These are phyloP conservation scores for Drepana falcataria DNA, from an alignment of 2,888 invertebrate genomes.

Conservation along the genomic window DNA sequence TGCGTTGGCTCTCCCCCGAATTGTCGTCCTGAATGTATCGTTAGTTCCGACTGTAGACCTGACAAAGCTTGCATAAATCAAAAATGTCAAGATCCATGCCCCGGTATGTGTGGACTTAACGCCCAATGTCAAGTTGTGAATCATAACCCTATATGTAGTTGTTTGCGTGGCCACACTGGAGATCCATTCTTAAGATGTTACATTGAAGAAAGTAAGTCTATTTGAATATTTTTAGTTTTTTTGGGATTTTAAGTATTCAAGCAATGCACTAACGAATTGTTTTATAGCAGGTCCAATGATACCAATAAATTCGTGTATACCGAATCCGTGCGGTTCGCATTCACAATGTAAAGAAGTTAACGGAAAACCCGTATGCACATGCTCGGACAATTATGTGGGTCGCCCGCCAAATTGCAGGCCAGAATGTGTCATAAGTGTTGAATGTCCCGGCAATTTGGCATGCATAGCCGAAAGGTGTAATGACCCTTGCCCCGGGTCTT, in stretches of 20 bases:
- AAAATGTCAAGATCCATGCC: conserved; percentile 88
- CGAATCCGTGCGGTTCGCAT: conserved; percentile 88
- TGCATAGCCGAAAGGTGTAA: conserved; percentile 85
- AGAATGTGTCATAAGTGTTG: conserved; percentile 85
- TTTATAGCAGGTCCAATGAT: conserved; percentile 59
- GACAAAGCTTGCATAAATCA: conserved; percentile 87
- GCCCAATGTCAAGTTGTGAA: conserved; percentile 88
- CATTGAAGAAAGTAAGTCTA: conserved; percentile 80
- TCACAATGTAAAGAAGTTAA: conserved; percentile 84
- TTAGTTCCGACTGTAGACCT: conserved; percentile 87
- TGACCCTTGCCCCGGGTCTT: conserved; percentile 87
- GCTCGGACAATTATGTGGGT: conserved; percentile 85
- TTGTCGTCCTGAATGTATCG: conserved; percentile 87
- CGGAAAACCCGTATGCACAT: conserved; percentile 85
- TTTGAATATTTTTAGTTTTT: conserved; percentile 8
- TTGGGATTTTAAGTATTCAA: not conserved
- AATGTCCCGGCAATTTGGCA: conserved; percentile 84
- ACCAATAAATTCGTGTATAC: conserved; percentile 81
- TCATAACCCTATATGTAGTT: conserved; percentile 89
- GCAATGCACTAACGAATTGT: conserved; percentile 5
- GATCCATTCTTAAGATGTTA: conserved; percentile 88
- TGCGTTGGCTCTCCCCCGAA: conserved; percentile 87
- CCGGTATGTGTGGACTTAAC: conserved; percentile 86
- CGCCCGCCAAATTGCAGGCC: conserved; percentile 88
- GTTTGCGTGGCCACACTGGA: conserved; percentile 82